A percentile compares a stretch with the other conserved stretches of the same genome.
Evolutionary conservation across 2,113 vertebrate genomes (phyloP).

Genomic region (Salvelinus alpinus): DNA sequence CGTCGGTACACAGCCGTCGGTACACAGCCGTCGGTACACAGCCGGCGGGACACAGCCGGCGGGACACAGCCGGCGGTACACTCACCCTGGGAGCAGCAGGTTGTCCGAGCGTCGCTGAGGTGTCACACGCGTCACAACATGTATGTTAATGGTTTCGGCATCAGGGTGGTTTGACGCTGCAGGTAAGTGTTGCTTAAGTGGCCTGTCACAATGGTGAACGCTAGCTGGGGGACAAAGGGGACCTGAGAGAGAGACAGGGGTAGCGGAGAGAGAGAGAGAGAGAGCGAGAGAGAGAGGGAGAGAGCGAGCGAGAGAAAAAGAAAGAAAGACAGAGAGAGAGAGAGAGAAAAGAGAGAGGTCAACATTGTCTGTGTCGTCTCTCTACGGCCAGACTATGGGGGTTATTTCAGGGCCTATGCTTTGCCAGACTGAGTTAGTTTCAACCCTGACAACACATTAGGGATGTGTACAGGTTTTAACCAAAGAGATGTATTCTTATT

Average conservation of each 20-base stretch:
- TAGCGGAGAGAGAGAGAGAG: too few species aligned
- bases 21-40: too few species aligned
- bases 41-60: too few species aligned
- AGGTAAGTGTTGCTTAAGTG: constrained; percentile 36
- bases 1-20: too few species aligned
- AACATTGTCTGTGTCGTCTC: constrained; percentile 17
- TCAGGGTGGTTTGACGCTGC: constrained; percentile 31
- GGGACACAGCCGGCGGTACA: neutral
- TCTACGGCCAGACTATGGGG: constrained; percentile 37
- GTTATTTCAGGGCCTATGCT: constrained; percentile 33
- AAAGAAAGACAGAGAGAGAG: too few species aligned
- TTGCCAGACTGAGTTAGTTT: constrained; percentile 69
- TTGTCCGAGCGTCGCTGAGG: too few species aligned
- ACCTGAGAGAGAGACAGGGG: constrained; percentile 9
- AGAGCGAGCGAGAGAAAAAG: too few species aligned
- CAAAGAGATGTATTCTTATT: neutral
- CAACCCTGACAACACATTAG: constrained; percentile 51
- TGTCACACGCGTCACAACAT: constrained; percentile 45
- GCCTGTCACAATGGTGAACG: constrained; percentile 52
- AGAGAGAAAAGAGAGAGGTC: too few species aligned
- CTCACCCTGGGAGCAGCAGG: neutral
- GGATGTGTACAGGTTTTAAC: neutral
- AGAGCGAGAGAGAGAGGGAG: too few species aligned
- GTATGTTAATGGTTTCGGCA: constrained; percentile 55
- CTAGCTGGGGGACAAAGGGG: constrained; percentile 61